These are phyloP conservation scores for Crenichthys baileyi DNA, from an alignment of 2,797 vertebrate genomes.

Conservation along the genomic window DNA sequence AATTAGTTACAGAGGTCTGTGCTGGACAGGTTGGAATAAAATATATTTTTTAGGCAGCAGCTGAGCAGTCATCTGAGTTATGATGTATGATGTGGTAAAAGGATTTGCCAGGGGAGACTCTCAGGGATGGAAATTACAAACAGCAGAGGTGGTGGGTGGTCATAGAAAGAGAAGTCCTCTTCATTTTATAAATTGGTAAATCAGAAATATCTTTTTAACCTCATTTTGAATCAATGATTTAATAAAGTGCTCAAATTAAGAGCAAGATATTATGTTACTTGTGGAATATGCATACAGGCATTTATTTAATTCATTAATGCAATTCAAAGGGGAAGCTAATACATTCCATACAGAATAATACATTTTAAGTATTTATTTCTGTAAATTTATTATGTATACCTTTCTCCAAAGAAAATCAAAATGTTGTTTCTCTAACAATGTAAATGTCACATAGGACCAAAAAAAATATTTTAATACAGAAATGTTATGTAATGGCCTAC, in stretches of 20 bases:
- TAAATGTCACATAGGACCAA: not conserved
- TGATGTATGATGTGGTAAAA: not conserved
- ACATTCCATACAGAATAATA: not conserved
- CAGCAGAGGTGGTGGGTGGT: not conserved
- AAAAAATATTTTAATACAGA: not conserved
- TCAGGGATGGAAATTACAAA: not conserved
- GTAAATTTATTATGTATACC: not conserved
- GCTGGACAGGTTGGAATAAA: slow-evolving; percentile 1
- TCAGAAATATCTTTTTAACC: not conserved
- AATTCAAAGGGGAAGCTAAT: not conserved
- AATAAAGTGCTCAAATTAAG: not conserved
- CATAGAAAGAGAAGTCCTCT: not conserved
- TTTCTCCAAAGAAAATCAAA: not conserved
- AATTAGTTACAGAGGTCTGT: slow-evolving; percentile 11
- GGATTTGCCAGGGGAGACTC: not conserved
- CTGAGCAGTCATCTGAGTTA: slow-evolving; percentile 3
- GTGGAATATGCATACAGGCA: not conserved
- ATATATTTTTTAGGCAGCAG: not conserved
- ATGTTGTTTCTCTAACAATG: not conserved
- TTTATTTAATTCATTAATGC: not conserved
- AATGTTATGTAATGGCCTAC: not conserved
- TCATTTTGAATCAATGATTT: not conserved
- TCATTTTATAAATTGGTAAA: not conserved
- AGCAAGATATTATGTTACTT: not conserved
- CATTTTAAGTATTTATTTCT: not conserved